Evolutionary conservation across 2,113 vertebrate species (phyloP).

Genomic region (Eclectus roratus): DNA sequence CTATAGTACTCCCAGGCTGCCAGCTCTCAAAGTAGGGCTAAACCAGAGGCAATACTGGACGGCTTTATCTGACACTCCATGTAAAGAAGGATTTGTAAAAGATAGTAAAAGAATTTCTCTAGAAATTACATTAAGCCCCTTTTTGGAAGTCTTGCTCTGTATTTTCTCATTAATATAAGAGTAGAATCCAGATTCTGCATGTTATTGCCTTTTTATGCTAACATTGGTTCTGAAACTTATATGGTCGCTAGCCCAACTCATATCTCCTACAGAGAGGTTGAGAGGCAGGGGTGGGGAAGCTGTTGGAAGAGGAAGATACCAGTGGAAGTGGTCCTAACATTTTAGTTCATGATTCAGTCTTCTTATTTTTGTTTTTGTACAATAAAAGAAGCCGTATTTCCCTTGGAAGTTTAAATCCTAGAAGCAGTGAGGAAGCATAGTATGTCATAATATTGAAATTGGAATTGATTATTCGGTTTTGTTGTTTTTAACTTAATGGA

Average conservation of each 20-base stretch:
- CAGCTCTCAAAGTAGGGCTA: background rate
- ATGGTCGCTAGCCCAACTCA: background rate
- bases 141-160: background rate
- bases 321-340: background rate
- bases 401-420: background rate
- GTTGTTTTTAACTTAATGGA: background rate
- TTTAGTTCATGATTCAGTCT: background rate
- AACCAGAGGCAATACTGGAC: background rate
- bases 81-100: conserved; percentile 25
- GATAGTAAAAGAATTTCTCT: background rate
- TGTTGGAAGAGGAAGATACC: background rate
- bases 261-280: background rate
- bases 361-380: background rate
- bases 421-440: background rate
- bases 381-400: background rate
- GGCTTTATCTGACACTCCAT: background rate
- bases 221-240: rapidly evolving
- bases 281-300: background rate
- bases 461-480: background rate
- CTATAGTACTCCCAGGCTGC: background rate
- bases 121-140: conserved; percentile 3
- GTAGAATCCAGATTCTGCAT: background rate
- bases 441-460: background rate
- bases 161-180: background rate
- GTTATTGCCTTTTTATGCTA: background rate